Percentiles rank a stretch among this genome's conserved stretches.
These are phyloP conservation scores for Galleria mellonella DNA, from an alignment of 1,140 invertebrate species.

Conservation along the genomic window DNA sequence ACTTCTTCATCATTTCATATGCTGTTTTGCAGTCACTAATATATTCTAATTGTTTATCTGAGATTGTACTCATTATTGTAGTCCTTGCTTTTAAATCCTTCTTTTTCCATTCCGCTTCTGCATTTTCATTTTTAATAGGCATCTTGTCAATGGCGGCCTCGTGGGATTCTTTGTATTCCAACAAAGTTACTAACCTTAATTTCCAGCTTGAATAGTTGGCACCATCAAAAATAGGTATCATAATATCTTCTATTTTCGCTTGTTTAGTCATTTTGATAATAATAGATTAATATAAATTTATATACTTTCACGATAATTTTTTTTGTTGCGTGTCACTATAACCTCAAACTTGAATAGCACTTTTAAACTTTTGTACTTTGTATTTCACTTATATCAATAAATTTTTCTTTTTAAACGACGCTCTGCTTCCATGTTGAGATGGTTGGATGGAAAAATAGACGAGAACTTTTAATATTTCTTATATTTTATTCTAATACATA, in stretches of 20 bases:
- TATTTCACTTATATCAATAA: too few species aligned
- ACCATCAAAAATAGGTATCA: conserved; percentile 38
- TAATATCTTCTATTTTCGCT: conserved; percentile 27
- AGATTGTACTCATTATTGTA: conserved; percentile 32
- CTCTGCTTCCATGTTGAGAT: too few species aligned
- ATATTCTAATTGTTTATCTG: conserved; percentile 35
- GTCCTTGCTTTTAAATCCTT: conserved; percentile 16
- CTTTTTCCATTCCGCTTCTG: not conserved
- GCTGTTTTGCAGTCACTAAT: conserved; percentile 23
- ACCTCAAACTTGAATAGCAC: too few species aligned
- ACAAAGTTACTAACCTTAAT: conserved; percentile 24
- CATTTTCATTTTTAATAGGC: conserved; percentile 5
- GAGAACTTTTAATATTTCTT: too few species aligned
- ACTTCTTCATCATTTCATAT: conserved; percentile 28
- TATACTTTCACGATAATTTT: too few species aligned
- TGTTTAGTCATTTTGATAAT: too few species aligned
- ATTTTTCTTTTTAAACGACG: too few species aligned
- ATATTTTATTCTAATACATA: too few species aligned
- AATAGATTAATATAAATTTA: too few species aligned
- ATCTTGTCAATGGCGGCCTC: conserved; percentile 10
- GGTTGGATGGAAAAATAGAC: too few species aligned
- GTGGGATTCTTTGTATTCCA: conserved; percentile 35
- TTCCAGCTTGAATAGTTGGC: conserved; percentile 37
- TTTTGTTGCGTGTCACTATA: too few species aligned
- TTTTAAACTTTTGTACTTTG: too few species aligned